Evolutionary conservation across 2,113 vertebrate genomes (phyloP), one percentile per base, ranked within the genome.

Genomic region (Labeo rohita): DNA sequence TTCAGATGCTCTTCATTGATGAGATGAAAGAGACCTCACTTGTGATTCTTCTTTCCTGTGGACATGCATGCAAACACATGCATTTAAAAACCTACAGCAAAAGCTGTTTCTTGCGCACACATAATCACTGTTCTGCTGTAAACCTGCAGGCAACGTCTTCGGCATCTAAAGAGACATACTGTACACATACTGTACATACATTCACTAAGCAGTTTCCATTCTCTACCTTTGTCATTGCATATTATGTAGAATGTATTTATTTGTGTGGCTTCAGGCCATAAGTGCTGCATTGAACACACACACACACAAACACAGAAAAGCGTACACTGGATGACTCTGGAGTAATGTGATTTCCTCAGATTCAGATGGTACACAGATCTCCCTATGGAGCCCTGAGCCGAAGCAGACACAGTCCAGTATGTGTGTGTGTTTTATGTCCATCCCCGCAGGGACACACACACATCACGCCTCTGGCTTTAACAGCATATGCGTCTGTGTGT

Each of bases 341-440:
- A 76, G 63, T 84, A 89, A 86, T 89, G 47, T 81, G 68, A 87
- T 83, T 75, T 83, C 43, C 50, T 49, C 50, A 50, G 85, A 82
- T 68, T 65, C 77, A 77, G 50, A 87, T 85, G 70, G 39, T 80
- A 79, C 54, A 59, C 5, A 84, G 23, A 47, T 4, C 36, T 89
- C 88, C 61, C 83, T n/a, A 18, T 72, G 34, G 78, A 87, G 61
- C 45, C 50, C 47, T 87, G 49, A 81, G 63, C 43, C n/a, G 36
- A 77, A 87, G 79, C 82, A 87, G 59, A 66, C 59, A 72, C 56
- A 85, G 81, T 50, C 75, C 54, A 28, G 45, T 50, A n/a, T 70
- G 16, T 21, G 34, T 39, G 15, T 70, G 56, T 9, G 13, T 76
- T 15, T 34, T 16, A 16, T 28, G 12, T 36, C 13, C 23, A 8